Conservation (phyloP, 2,113 vertebrate genomes). For the Callorhinus ursinus region DNA sequence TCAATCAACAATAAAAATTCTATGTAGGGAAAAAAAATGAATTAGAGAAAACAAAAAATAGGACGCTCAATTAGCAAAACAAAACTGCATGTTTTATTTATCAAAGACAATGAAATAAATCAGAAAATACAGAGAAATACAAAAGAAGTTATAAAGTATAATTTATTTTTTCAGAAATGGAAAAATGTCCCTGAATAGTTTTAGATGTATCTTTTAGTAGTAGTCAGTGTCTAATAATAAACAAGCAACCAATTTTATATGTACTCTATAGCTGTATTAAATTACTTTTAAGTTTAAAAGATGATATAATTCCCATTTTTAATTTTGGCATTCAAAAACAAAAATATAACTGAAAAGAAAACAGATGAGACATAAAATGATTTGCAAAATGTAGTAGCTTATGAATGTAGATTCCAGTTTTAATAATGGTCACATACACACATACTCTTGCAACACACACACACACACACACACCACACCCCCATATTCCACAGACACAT, state of each 20-base stretch:
- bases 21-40: neutral
- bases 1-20: constrained; percentile 33
- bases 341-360: constrained; percentile 76
- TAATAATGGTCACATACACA: constrained; percentile 57
- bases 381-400: constrained; percentile 67
- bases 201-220: constrained; percentile 69
- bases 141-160: constrained; percentile 79
- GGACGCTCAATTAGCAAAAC: constrained; percentile 83
- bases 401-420: constrained; percentile 81
- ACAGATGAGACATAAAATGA: constrained; percentile 70
- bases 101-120: constrained; percentile 82
- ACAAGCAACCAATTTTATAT: constrained; percentile 73
- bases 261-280: constrained; percentile 80
- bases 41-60: constrained; percentile 47
- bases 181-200: constrained; percentile 77
- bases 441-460: neutral
- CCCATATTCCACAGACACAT: neutral
- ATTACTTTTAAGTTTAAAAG: constrained; percentile 79
- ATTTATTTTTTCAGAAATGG: constrained; percentile 77
- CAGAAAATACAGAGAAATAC: constrained; percentile 81
- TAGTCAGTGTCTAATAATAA: constrained; percentile 77
- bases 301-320: constrained; percentile 77
- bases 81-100: constrained; percentile 85
- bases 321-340: constrained; percentile 81
- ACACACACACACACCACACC: neutral